Conservation (phyloP, 53 echinoderm and acorn worm species). For the Apostichopus leukothele region DNA sequence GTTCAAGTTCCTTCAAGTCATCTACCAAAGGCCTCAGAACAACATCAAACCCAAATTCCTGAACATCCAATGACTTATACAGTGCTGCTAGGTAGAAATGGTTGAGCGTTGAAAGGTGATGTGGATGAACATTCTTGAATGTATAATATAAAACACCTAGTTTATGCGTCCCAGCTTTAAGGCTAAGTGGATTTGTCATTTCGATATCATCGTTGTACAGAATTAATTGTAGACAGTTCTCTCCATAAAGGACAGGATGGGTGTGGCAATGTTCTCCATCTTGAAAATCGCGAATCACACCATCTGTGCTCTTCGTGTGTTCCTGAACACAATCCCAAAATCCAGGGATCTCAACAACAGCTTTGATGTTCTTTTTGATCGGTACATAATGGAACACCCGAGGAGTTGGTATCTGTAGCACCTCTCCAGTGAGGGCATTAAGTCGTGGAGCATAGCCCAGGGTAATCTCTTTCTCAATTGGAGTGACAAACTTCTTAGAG, state of each 20-base stretch:
- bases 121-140: constrained; percentile 21
- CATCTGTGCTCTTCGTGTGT: constrained; percentile 45
- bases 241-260: constrained; percentile 18
- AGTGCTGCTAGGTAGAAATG: constrained; percentile 46
- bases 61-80: neutral
- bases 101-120: constrained; percentile 35
- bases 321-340: constrained; percentile 30
- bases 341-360: constrained; percentile 51
- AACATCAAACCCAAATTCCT: constrained; percentile 48
- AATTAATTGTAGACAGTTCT: constrained; percentile 27
- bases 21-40: constrained; percentile 37
- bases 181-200: constrained; percentile 39
- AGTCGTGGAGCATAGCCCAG: constrained; percentile 50
- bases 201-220: constrained; percentile 28
- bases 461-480: constrained; percentile 47
- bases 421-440: constrained; percentile 50
- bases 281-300: constrained; percentile 45
- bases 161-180: constrained; percentile 54
- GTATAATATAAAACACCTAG: constrained; percentile 47
- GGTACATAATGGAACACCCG: constrained; percentile 59
- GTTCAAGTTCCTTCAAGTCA: constrained; percentile 38
- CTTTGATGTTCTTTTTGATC: constrained; percentile 35
- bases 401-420: constrained; percentile 43
- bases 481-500: constrained; percentile 41
- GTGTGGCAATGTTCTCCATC: constrained; percentile 41